Evolutionary conservation across 2,113 vertebrate genomes (phyloP), one percentile per base, ranked within the genome.

Genomic region (Scytalopus superciliaris): DNA sequence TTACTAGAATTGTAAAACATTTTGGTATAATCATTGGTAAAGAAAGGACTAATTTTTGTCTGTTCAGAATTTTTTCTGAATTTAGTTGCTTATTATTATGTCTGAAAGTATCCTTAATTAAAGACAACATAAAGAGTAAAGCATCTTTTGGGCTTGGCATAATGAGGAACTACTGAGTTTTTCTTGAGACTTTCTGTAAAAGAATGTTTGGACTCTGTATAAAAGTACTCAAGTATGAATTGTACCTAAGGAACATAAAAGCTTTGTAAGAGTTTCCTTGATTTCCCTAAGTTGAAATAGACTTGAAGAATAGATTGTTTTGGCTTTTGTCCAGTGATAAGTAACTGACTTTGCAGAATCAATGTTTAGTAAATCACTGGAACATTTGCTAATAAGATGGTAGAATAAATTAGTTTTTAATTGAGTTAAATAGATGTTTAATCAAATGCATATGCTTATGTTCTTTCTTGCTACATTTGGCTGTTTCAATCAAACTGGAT

Each of bases 401-500:
- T 90, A 55, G 55, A 92, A 94, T 50, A 86, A 83, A 84, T 55
- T 59, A 62, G 24, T 44, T 90, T 90, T 86, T 81, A 90, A 74
- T 72, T 70, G 30, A 70, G 35, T 52, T 63, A 84, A 90, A 63
- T 84, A 80, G 24, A 69, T 86, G 16, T 73, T 86, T 55, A 14
- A 93, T 21, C 55, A 93, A 72, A 69, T 56, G 62, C 14, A 22
- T 37, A 4, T 64, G 19, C 14, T 64, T 74, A 14, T 62, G 22
- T 25, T 87, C 18, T 45, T 69, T 77, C 56, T 50, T 68, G 33
- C 3, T 42, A 76, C 39, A 55, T 76, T 56, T 86, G 15, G 12
- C 6, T 89, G 42, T 89, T 91, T 94, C 55, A 76, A 47, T 83
- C 47, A 72, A 42, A 45, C 59, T 4, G 7, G 10, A 3, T 59